A percentile compares a stretch with the other conserved stretches of the same genome.
phyloP scores from a whole-genome alignment of 2,113 vertebrate species.

The Brachyhypopomus gauderio region DNA sequence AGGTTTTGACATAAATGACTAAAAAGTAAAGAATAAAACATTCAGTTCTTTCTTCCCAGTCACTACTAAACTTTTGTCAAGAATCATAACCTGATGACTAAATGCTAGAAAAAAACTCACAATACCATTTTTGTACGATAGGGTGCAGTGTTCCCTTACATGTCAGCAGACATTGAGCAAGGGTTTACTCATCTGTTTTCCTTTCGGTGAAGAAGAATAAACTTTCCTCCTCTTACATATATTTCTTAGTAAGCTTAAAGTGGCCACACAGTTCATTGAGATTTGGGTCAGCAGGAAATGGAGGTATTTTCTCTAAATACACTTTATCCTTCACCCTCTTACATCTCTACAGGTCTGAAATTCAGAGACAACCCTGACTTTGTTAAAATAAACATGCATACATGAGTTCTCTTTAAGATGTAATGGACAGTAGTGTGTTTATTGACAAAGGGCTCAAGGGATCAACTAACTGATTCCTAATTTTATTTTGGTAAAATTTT shows the following conservation, averaged over 20 bases:
- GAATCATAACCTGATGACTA: conserved; percentile 4
- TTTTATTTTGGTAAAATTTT: no score
- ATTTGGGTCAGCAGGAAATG: neutral
- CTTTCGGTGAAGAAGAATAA: neutral
- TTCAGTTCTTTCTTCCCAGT: conserved; percentile 39
- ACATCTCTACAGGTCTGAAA: neutral
- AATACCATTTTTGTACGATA: conserved; percentile 30
- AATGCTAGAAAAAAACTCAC: conserved; percentile 52
- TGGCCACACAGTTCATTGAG: neutral
- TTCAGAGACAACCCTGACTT: no score
- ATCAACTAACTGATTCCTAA: no score
- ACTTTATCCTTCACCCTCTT: neutral
- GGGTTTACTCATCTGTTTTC: neutral
- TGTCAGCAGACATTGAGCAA: neutral
- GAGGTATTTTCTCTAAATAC: neutral
- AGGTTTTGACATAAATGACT: neutral
- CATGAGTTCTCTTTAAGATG: no score
- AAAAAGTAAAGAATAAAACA: neutral
- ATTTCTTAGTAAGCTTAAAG: neutral
- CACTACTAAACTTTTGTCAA: conserved; percentile 10
- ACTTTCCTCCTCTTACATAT: neutral
- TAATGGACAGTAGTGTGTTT: no score
- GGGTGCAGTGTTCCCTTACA: conserved; percentile 17
- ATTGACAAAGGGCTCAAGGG: no score
- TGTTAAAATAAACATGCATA: no score